phyloP scores from a whole-genome alignment of 2,888 invertebrate species.

The Agrypnus murinus region DNA sequence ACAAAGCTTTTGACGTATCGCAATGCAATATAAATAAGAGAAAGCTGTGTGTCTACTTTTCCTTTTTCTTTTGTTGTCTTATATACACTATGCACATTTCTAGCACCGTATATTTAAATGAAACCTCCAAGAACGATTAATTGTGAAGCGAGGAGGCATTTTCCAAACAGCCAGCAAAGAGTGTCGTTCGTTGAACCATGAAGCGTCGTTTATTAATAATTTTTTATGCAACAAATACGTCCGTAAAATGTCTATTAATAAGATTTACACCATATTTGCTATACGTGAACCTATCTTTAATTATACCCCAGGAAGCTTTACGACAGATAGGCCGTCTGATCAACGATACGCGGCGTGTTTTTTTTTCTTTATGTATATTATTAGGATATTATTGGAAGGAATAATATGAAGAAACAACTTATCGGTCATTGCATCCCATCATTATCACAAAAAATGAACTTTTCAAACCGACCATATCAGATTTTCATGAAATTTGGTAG shows the following conservation, averaged over 20 bases:
- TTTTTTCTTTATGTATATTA: background rate
- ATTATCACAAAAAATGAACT: too few relatives aligned
- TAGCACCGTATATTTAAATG: slow-evolving; percentile 5
- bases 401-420: background rate
- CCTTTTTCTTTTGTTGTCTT: background rate
- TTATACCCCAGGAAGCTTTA: slow-evolving; percentile 24
- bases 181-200: slow-evolving; percentile 27
- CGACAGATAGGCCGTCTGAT: slow-evolving; percentile 26
- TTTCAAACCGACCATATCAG: too few relatives aligned
- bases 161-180: slow-evolving; percentile 5
- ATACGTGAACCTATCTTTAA: slow-evolving; percentile 25
- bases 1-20: too few relatives aligned
- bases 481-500: too few relatives aligned
- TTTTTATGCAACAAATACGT: slow-evolving; percentile 22
- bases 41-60: slow-evolving; percentile 12
- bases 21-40: too few relatives aligned
- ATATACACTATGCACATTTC: slow-evolving; percentile 5
- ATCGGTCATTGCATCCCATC: too few relatives aligned
- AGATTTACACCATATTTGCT: slow-evolving; percentile 26
- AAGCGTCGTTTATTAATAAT: slow-evolving; percentile 6
- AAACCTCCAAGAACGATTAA: slow-evolving; percentile 11
- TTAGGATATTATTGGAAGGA: background rate
- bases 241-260: slow-evolving; percentile 17
- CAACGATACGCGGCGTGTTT: slow-evolving; percentile 7
- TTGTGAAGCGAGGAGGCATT: slow-evolving; percentile 4